Evolutionary conservation across 1,140 invertebrate genomes (phyloP).

Genomic region (Drosophila santomea): DNA sequence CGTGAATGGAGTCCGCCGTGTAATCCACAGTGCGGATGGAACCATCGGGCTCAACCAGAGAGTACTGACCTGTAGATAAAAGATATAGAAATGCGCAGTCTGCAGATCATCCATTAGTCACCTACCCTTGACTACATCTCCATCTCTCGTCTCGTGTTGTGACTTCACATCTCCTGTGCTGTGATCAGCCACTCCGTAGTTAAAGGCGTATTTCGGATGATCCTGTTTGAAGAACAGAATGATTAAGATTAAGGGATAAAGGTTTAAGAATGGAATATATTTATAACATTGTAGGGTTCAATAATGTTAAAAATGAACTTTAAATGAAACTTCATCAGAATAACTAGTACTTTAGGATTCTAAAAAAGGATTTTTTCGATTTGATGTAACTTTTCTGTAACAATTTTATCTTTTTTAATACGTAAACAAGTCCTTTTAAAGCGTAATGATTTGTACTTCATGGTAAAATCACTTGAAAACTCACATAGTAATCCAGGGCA

Average conservation of each 20-base stretch:
- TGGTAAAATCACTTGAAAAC: slow-evolving; percentile 42
- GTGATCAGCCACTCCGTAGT: slow-evolving; percentile 86
- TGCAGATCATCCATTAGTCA: not conserved
- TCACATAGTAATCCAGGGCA: slow-evolving; percentile 84
- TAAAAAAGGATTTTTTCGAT: no score
- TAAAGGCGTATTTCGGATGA: slow-evolving; percentile 86
- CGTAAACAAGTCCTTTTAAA: no score
- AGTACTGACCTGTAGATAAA: slow-evolving; percentile 86
- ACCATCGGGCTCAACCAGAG: slow-evolving; percentile 89
- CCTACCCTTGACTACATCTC: slow-evolving; percentile 86
- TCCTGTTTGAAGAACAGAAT: slow-evolving; percentile 47
- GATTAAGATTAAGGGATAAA: not conserved
- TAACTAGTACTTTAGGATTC: no score
- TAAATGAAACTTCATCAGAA: no score
- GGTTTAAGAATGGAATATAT: no score
- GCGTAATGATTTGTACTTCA: no score
- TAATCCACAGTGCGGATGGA: slow-evolving; percentile 88
- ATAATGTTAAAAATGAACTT: no score
- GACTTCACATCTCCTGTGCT: slow-evolving; percentile 86
- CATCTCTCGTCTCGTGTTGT: slow-evolving; percentile 86
- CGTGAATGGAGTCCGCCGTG: slow-evolving; percentile 86
- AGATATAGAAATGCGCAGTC: slow-evolving; percentile 1
- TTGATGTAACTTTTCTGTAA: no score
- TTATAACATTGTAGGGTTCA: no score
- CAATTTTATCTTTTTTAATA: no score